phyloP scores from a whole-genome alignment of 1,140 invertebrate genomes.

The Aphelinus certus region DNA sequence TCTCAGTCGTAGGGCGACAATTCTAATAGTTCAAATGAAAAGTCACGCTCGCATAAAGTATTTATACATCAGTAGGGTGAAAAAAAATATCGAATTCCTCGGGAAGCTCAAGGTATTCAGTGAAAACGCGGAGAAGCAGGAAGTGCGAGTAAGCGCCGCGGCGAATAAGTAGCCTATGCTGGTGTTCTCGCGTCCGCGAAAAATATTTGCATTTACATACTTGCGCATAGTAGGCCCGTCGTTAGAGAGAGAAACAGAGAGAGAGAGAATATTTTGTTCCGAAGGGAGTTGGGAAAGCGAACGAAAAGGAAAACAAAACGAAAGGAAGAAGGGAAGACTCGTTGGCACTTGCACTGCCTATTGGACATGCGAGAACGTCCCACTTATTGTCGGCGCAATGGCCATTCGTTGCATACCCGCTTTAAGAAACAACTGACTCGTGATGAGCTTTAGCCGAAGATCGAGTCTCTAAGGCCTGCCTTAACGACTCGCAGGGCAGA shows the following conservation, averaged over 20 bases:
- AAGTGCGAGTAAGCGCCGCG: not conserved
- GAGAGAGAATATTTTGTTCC: not conserved
- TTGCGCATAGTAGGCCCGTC: not conserved
- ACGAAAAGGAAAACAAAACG: not conserved
- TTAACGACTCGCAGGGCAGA: not conserved
- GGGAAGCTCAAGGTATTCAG: no score
- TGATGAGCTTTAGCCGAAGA: no score
- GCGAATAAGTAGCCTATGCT: constrained; percentile 4
- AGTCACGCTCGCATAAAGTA: no score
- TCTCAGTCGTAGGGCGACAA: no score
- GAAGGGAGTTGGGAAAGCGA: not conserved
- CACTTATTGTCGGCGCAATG: not conserved
- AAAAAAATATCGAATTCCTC: no score
- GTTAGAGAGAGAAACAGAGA: not conserved
- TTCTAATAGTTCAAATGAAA: no score
- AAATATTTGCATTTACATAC: not conserved
- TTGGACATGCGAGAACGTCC: not conserved
- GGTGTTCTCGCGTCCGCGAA: not conserved
- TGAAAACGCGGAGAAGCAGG: not conserved
- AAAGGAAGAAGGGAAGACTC: not conserved
- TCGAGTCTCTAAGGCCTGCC: not conserved
- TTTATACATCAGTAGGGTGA: no score
- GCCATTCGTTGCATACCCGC: constrained; percentile 1
- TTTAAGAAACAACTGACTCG: no score
- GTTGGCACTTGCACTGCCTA: not conserved